Conservation (phyloP, 2,888 invertebrate species). For the Acheta domesticus region DNA sequence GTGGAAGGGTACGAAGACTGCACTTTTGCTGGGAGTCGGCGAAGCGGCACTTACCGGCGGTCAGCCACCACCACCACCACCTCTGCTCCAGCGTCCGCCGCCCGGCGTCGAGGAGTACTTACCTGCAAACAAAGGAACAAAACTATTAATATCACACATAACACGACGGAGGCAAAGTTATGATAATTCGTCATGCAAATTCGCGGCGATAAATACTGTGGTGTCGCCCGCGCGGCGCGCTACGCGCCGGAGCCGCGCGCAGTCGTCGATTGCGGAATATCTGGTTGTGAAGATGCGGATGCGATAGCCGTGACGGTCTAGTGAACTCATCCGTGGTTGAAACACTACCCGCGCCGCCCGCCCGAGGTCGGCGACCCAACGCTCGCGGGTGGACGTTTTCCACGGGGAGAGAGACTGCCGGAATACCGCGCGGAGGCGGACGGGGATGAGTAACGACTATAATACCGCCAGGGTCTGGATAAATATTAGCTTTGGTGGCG, state of each 20-base stretch:
- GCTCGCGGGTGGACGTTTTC: no score
- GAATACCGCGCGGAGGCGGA: neutral
- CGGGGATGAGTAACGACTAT: neutral
- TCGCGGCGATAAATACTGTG: neutral
- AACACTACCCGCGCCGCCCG: no score
- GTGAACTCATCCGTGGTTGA: neutral
- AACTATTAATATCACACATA: conserved; percentile 18
- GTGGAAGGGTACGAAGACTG: no score
- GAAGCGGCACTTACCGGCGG: neutral
- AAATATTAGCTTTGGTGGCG: neutral
- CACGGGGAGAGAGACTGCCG: neutral
- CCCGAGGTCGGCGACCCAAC: no score
- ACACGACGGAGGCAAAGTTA: neutral
- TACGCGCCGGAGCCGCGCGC: no score
- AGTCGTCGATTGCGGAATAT: no score
- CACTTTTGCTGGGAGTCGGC: neutral
- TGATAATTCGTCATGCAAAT: conserved; percentile 9
- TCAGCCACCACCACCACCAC: neutral
- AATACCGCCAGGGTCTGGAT: neutral
- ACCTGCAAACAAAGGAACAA: neutral
- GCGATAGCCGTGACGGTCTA: neutral
- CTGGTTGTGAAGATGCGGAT: neutral
- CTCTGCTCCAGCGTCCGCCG: neutral
- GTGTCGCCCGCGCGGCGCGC: neutral
- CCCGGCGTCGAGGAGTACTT: neutral